Evolutionary conservation across 2,113 vertebrate genomes (phyloP).

Genomic region (Salvator merianae): DNA sequence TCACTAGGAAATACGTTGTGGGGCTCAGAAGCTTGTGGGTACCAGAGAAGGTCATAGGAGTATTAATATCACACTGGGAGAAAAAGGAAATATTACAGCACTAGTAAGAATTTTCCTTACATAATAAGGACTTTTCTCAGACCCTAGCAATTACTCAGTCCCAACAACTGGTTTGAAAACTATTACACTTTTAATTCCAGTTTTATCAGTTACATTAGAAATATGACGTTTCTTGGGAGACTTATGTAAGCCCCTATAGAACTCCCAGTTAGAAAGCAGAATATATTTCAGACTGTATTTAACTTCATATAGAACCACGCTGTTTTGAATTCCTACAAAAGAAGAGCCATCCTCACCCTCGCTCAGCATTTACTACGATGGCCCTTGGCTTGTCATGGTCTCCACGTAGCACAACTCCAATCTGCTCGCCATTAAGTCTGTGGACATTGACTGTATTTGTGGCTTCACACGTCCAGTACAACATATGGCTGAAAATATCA

Average conservation of each 20-base stretch:
- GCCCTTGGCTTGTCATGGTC: slow-evolving; percentile 87
- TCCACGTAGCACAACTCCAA: slow-evolving; percentile 90
- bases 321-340: not conserved
- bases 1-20: no score
- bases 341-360: slow-evolving; percentile 77
- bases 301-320: not conserved
- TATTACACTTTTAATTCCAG: not conserved
- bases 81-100: no score
- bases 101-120: no score
- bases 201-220: not conserved
- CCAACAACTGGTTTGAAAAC: not conserved
- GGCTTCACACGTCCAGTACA: slow-evolving; percentile 95
- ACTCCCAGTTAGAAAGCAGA: not conserved
- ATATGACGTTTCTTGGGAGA: not conserved
- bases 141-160: not conserved
- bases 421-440: slow-evolving; percentile 78
- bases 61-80: no score
- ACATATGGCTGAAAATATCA: slow-evolving; percentile 87
- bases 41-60: no score
- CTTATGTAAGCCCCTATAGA: not conserved
- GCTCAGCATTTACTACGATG: slow-evolving; percentile 88
- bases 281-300: not conserved
- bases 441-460: slow-evolving; percentile 90
- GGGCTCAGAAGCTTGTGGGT: no score
- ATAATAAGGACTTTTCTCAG: not conserved